A percentile compares a stretch with the other conserved stretches of the same genome.
phyloP scores from a whole-genome alignment of 2,888 invertebrate species.

The Saturnia pavonia region DNA sequence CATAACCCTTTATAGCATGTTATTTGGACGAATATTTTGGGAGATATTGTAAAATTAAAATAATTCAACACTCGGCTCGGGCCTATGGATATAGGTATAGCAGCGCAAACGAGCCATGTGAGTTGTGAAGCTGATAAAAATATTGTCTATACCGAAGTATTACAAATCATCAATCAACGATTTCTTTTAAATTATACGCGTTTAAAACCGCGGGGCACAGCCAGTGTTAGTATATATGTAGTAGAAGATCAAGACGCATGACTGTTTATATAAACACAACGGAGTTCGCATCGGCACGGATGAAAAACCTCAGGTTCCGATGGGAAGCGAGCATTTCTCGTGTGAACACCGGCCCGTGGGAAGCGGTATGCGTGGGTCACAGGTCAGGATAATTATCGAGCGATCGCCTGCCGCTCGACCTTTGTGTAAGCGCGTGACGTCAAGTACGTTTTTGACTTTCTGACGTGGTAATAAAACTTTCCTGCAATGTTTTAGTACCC shows the following conservation, averaged over 20 bases:
- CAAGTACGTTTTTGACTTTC: neutral
- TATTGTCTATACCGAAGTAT: too few species aligned
- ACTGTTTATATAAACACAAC: neutral
- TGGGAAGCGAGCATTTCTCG: constrained; percentile 74
- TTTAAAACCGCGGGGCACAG: too few species aligned
- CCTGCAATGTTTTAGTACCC: neutral
- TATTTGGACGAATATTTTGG: too few species aligned
- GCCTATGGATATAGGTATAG: too few species aligned
- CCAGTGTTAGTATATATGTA: too few species aligned
- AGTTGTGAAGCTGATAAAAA: too few species aligned
- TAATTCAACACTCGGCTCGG: too few species aligned
- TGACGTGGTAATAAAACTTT: neutral
- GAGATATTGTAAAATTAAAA: too few species aligned
- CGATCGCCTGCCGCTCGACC: constrained; percentile 28
- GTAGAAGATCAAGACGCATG: neutral
- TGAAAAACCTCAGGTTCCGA: constrained; percentile 47
- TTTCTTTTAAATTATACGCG: too few species aligned
- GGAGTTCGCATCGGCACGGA: constrained; percentile 23
- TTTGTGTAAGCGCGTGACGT: constrained; percentile 13
- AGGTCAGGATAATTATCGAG: constrained; percentile 73
- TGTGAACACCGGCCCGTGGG: constrained; percentile 74
- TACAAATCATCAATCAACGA: too few species aligned
- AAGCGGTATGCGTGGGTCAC: constrained; percentile 62
- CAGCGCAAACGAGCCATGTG: too few species aligned
- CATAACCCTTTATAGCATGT: too few species aligned